Evolutionary conservation across 2,113 vertebrate genomes (phyloP).

Genomic region (Pomatorhinus ruficollis): DNA sequence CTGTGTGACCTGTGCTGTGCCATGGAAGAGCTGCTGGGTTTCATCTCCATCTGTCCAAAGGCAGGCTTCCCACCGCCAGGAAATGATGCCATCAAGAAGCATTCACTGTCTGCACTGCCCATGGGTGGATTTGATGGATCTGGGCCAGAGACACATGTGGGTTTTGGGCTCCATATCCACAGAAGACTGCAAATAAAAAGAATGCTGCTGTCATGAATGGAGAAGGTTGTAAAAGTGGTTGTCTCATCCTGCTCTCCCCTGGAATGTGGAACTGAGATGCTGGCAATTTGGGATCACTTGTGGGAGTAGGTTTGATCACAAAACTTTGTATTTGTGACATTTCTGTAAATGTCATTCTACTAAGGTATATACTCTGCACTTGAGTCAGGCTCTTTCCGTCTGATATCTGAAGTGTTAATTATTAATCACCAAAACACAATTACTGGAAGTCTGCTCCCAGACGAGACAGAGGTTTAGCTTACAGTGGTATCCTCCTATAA

Average conservation of each 20-base stretch:
- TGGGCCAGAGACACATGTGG: not conserved
- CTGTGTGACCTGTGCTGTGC: not conserved
- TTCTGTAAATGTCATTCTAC: not conserved
- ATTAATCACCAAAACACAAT: not conserved
- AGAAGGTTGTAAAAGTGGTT: not conserved
- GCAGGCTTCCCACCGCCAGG: not conserved
- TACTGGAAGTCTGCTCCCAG: not conserved
- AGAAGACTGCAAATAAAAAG: not conserved
- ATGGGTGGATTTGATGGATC: not conserved
- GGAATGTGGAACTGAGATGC: not conserved
- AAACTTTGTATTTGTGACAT: not conserved
- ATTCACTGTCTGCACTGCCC: not conserved
- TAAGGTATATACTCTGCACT: not conserved
- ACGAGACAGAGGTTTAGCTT: not conserved
- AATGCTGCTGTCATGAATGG: not conserved
- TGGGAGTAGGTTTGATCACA: not conserved
- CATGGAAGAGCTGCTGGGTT: accelerated
- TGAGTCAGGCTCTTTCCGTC: not conserved
- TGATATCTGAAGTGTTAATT: slow-evolving; percentile 4
- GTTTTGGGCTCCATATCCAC: not conserved
- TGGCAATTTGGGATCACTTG: not conserved
- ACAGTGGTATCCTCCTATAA: not conserved
- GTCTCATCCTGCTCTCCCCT: not conserved
- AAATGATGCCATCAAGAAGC: not conserved
- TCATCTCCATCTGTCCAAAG: not conserved